Percentiles rank a stretch among this genome's conserved stretches.
phyloP scores from a whole-genome alignment of 2,113 vertebrate genomes.

The Cnemophilus loriae region DNA sequence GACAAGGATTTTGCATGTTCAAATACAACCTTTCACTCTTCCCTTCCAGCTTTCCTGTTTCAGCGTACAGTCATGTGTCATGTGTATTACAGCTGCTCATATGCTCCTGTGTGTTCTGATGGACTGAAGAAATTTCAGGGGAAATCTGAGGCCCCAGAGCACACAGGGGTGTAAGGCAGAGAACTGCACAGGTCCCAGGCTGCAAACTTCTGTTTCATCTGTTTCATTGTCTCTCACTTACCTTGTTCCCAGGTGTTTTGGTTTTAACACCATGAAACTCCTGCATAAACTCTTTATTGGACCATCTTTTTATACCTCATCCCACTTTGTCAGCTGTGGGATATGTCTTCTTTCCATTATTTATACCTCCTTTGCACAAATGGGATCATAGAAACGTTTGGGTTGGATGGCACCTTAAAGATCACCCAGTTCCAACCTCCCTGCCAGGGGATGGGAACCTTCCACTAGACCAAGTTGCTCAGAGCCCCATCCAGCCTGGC shows the following conservation, averaged over 20 bases:
- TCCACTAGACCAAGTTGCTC: background rate
- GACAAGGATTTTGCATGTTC: background rate
- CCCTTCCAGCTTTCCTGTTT: background rate
- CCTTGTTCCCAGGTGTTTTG: background rate
- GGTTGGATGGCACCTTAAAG: background rate
- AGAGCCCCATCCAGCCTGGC: background rate
- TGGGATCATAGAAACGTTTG: background rate
- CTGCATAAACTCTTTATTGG: background rate
- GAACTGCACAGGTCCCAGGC: background rate
- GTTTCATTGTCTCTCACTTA: background rate
- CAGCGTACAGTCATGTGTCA: background rate
- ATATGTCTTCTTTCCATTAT: background rate
- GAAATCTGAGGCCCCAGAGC: background rate
- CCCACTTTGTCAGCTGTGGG: background rate
- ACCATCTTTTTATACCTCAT: background rate
- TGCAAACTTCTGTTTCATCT: background rate
- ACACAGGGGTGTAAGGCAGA: background rate
- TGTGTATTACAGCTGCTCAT: rapidly evolving
- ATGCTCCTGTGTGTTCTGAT: background rate
- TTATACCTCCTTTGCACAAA: background rate
- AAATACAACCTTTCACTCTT: background rate
- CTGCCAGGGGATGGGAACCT: background rate
- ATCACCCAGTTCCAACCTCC: background rate
- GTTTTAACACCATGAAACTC: background rate
- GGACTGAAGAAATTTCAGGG: background rate